Conservation (phyloP, 2,113 vertebrate species). For the Pomatorhinus ruficollis region DNA sequence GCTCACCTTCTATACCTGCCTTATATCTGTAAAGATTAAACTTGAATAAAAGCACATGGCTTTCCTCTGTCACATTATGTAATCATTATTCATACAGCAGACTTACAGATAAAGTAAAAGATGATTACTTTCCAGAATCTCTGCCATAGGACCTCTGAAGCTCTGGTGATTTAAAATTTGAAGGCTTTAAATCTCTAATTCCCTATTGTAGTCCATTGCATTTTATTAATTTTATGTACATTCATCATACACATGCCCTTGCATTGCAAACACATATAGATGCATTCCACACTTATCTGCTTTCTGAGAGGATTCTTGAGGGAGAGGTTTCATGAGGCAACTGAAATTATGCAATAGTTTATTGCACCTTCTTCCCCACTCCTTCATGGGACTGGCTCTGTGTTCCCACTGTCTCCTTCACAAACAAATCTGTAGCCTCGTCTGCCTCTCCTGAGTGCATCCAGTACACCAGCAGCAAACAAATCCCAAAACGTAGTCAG, state of each 20-base stretch:
- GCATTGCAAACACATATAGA: background rate
- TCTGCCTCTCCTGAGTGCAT: background rate
- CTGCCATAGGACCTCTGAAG: background rate
- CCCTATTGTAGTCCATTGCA: background rate
- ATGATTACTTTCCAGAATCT: background rate
- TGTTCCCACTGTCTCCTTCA: background rate
- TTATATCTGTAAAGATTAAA: slow-evolving; percentile 22
- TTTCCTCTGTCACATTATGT: background rate
- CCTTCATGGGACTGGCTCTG: background rate
- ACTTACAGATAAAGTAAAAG: background rate
- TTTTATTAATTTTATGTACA: background rate
- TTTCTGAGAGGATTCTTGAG: background rate
- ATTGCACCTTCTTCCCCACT: background rate
- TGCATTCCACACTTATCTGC: background rate
- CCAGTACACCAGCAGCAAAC: background rate
- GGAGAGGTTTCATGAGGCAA: background rate
- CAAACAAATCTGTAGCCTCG: background rate
- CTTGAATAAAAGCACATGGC: background rate
- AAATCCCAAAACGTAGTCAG: background rate
- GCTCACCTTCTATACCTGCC: background rate
- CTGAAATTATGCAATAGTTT: background rate
- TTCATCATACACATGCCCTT: background rate
- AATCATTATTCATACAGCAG: slow-evolving; percentile 26
- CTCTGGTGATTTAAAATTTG: background rate
- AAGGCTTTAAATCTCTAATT: background rate